Base-by-base conservation (phyloP, 2,888 invertebrate genomes). In the Chaetogeoica ovagalla region DNA sequence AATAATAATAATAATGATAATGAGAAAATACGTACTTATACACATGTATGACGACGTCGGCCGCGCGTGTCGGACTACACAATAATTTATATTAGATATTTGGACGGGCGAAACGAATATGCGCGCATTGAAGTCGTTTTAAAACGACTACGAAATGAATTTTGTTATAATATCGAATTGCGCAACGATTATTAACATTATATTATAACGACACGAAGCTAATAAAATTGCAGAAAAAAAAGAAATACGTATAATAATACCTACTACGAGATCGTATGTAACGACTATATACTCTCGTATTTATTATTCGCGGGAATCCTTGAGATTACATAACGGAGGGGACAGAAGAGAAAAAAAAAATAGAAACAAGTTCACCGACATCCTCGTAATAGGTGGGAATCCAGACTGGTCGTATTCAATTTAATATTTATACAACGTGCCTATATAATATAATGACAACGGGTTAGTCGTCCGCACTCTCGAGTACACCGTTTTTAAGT, bases 321-420 rank as follows among this genome's bases (percentile, higher is more conserved):
- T 77, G 48, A 52, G n/a, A 48, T 69, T 76, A 62, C 30, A 52
- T 77, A 62, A 76, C n/a, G 4, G 30, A 9, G 57, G 23, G 59
- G 21, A 21, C 21, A 59, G 8, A 48, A 76, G 62, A 77, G 60
- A 77, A 30, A 30, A 30, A 30, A 30, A 30, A 30, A 30, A 30
- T 30, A 9, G 43, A 43, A 43, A 43, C 43, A 9, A 69, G 30
- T 77, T 60, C 60, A 19, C 30, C 59, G 69, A 69, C 19, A 69
- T 77, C 48, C 60, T 48, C 21, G 23, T 11, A 23, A 19, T 30
- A 19, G 59, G 59, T 30, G 19, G 59, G 48, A 13, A 37, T 30
- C 1, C 30, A 30, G 23, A 69, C 68, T 52, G 52, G 57, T 57
- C 23, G 19, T 30, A 13, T 48, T 48, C 48, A 15, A 13, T 13